Base-by-base conservation (phyloP, 1,140 invertebrate genomes). In the Drosophila guanche region DNA sequence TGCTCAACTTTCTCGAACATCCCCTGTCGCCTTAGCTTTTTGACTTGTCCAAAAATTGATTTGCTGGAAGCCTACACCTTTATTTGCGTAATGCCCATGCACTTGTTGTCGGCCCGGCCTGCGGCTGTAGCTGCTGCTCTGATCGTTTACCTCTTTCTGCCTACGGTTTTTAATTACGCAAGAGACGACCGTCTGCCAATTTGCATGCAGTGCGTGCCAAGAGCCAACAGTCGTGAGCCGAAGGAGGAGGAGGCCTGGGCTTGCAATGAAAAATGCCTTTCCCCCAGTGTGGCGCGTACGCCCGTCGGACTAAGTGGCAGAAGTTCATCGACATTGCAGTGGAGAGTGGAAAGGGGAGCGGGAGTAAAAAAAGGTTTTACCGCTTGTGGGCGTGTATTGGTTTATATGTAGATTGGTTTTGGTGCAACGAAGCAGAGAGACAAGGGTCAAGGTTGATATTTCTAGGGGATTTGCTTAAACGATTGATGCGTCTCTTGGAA, bases 111-210 rank as follows among this genome's bases (percentile, higher is more conserved):
- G 33, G 14, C 29, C 29, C 5, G 27, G 8, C 57, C 29, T 29
- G 41, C 29, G 40, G 57, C 29, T 47, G 61, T 22, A 47, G 7
- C 27, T 60, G 27, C 10, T 20, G 57, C 25, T 43, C 10, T 20
- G 10, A 22, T 22, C 14, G 4, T 14, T 16, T 27, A 25, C 16
- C 7, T 51, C 10, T 54, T 41, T 50, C 50, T 37, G 65, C 68
- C 65, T 62, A 43, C 62, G 62, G 62, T 48, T 68, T 67, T 68
- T 68, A 68, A 68, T 68, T 68, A 68, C 62, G 45, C 66, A 68
- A 68, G 50, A 43, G 48, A 5, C 58, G 59, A 43, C 61, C 65
- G 65, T 68, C 61, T 68, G 65, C 25, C 65, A 67, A 68, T 68
- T 68, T 68, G 65, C 65, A 68, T 68, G 42, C 62, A 43, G 65